phyloP scores from a whole-genome alignment of 2,797 vertebrate genomes.

The Amblyopsis hoosieri region DNA sequence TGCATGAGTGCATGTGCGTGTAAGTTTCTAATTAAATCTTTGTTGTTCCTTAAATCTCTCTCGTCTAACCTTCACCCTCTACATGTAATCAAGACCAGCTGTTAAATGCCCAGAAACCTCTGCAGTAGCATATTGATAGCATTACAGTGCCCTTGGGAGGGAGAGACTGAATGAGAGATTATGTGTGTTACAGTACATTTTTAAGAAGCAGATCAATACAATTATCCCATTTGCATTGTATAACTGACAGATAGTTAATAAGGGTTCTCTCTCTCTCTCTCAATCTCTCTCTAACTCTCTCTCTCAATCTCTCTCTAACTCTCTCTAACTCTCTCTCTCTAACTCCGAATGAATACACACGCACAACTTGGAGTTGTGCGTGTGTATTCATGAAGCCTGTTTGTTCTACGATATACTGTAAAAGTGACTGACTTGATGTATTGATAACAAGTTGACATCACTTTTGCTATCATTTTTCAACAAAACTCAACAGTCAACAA shows the following conservation, averaged over 20 bases:
- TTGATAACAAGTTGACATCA: too few relatives aligned
- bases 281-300: background rate
- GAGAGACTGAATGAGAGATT: too few relatives aligned
- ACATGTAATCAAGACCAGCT: constrained; percentile 61
- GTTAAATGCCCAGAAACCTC: constrained; percentile 36
- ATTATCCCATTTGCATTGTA: constrained; percentile 24
- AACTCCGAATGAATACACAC: too few relatives aligned
- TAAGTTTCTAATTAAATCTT: constrained; percentile 22
- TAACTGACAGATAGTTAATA: constrained; percentile 4
- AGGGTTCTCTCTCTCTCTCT: constrained; percentile 16
- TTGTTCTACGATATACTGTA: too few relatives aligned
- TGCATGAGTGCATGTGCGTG: background rate
- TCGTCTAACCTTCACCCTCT: constrained; percentile 44
- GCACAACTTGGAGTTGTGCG: too few relatives aligned
- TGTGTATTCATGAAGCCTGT: too few relatives aligned
- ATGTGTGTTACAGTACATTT: constrained; percentile 1
- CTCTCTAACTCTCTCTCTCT: background rate
- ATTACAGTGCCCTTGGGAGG: too few relatives aligned
- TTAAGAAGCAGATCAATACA: constrained; percentile 42
- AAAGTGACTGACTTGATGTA: too few relatives aligned
- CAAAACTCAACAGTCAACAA: too few relatives aligned
- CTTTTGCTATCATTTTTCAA: too few relatives aligned
- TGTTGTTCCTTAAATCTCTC: constrained; percentile 22
- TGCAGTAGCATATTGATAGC: too few relatives aligned
- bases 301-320: background rate